Base-by-base conservation (phyloP, 2,113 vertebrate species). In the Rafetus swinhoei region DNA sequence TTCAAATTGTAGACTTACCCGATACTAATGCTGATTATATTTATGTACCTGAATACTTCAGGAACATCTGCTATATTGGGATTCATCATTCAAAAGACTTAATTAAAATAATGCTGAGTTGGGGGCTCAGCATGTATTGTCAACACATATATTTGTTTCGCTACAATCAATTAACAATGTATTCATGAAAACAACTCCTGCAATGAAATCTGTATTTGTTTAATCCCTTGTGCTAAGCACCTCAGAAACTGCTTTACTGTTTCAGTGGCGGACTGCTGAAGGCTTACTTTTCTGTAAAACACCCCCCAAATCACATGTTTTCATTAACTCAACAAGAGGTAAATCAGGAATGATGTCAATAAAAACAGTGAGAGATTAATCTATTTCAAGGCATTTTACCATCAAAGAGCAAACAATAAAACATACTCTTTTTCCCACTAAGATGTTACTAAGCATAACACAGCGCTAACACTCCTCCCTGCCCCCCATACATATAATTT, bases 141-240 rank as follows among this genome's bases (percentile, higher is more conserved):
- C 83, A 94, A 94, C 97, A 93, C 81, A 76, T 0, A 1, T 93
- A 96, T 97, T 97, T 97, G 95, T 97, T 97, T 97, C 96, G 83
- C 86, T 93, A 95, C 93, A 94, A 97, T 97, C 96, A 97, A 97
- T 97, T 97, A 97, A 93, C 93, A 90, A 74, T 96, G 92, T 96
- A 95, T 97, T 97, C 95, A 96, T 92, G 90, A 95, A 97, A 97
- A 96, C 95, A 97, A 90, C 94, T 96, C 96, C 93, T 97, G 94
- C 89, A 96, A 96, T 89, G 84, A 97, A 97, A 97, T 97, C 93
- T 96, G 96, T 96, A 96, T 91, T 89, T 90, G 10, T 14, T 96
- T 45, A 95, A 97, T 92, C 95, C 95, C 92, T 95, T 95, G 90
- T 94, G 93, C 77, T 97, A 97, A 96, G 93, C 92, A 94, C 32